Percentiles rank a stretch among this genome's conserved stretches.
phyloP scores from a whole-genome alignment of 35 echinoderm and acorn worm genomes.

The Lytechinus pictus region DNA sequence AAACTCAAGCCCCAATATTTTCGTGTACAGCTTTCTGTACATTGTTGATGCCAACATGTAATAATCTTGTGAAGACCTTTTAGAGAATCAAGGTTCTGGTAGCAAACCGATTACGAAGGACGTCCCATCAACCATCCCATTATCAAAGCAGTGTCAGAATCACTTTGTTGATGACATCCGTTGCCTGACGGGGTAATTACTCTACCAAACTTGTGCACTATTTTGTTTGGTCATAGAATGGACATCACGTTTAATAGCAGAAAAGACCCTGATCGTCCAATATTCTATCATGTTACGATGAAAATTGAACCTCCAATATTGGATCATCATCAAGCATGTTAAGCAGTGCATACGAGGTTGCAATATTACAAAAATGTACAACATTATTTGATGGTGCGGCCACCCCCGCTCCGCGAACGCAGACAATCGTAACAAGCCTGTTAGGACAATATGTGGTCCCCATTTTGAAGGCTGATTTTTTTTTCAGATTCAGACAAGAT shows the following conservation, averaged over 20 bases:
- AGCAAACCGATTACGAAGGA: not conserved
- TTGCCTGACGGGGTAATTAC: not conserved
- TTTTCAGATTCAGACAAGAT: no score
- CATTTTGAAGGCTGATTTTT: no score
- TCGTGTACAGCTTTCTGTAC: not conserved
- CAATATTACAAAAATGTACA: not conserved
- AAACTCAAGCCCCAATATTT: no score
- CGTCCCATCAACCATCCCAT: not conserved
- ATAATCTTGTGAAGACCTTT: not conserved
- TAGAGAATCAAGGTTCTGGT: not conserved
- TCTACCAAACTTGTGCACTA: constrained; percentile 6
- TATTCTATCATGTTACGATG: not conserved
- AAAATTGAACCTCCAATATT: not conserved
- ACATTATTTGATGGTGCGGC: no score
- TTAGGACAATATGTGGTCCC: no score
- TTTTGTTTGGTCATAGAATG: not conserved
- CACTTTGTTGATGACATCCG: not conserved
- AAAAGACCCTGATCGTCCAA: not conserved
- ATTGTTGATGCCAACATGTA: not conserved
- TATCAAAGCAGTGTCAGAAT: not conserved
- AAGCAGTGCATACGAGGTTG: not conserved
- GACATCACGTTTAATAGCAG: not conserved
- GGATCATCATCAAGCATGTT: not conserved
- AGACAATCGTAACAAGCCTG: no score
- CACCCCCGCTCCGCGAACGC: no score